Base-by-base conservation (phyloP, 1,140 invertebrate genomes). In the Drosophila ironensis region DNA sequence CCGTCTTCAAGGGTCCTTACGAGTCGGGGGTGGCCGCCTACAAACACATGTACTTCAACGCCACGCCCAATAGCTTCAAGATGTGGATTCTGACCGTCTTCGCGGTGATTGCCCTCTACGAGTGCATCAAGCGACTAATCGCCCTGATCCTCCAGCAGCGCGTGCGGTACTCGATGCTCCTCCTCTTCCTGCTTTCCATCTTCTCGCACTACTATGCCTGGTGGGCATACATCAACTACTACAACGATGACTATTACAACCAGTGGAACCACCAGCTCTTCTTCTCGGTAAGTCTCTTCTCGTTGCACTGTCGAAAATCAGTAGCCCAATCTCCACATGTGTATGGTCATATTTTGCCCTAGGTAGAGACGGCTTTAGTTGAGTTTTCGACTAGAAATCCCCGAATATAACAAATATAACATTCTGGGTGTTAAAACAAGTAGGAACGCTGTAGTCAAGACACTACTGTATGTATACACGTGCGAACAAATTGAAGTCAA, bases 21-120 rank as follows among this genome's bases (percentile, higher is more conserved):
- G 95, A 96, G 90, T 93, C 93, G 35, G 94, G 94, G 12, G 91
- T 94, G 50, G 93, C 93, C 33, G 92, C 93, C 6, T 96, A 95
- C 88, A 96, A 96, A 86, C 95, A 96, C 80, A 92, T 96, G 78
- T 97, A 96, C 88, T 96, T 97, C 90, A 96, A 97, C 84, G 93
- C 94, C 16, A 96, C 95, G 2, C 88, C 90, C 28, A 94, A 95
- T 61, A 94, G 93, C 3, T 91, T 94, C 42, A 95, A 96, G 91
- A 96, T 96, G 73, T 97, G 95, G 95, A 88, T 93, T 8, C 88
- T 93, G 2, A 93, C 94, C 1, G 93, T 95, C 3, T 56, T 95
- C 11, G 94, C 92, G 30, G 87, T 96, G 6, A 91, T 96, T 37
- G 77, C 91, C 4, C 91, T 94, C 16, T 96, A 96, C 84, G 95